Percentiles rank a stretch among this genome's conserved stretches.
These are phyloP conservation scores for Macquaria australasica DNA, from an alignment of 2,113 vertebrate genomes.

Conservation along the genomic window DNA sequence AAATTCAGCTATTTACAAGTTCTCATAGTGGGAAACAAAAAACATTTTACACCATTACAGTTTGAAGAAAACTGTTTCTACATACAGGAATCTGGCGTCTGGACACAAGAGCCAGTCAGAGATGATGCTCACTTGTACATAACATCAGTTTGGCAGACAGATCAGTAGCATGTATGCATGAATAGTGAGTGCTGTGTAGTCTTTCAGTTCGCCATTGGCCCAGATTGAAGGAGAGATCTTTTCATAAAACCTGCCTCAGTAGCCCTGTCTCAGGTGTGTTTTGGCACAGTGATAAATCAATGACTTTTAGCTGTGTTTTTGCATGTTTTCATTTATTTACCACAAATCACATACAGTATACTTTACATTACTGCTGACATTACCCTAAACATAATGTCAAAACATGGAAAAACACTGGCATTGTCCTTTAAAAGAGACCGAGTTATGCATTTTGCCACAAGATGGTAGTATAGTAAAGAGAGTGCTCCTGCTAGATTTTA, in stretches of 20 bases:
- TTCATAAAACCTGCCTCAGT: not conserved
- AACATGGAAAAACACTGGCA: conserved; percentile 2
- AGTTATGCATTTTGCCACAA: conserved; percentile 44
- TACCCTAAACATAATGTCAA: not conserved
- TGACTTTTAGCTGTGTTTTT: conserved; percentile 19
- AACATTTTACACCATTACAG: conserved; percentile 56
- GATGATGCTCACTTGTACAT: conserved; percentile 39
- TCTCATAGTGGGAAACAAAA: conserved; percentile 64
- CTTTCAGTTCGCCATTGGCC: not conserved
- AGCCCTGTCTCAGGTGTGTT: conserved; percentile 37
- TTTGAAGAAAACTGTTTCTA: conserved; percentile 60
- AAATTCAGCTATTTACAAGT: conserved; percentile 90
- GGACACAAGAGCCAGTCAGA: conserved; percentile 37
- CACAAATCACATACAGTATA: conserved; percentile 48
- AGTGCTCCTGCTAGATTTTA: not conserved
- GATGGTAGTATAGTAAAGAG: conserved; percentile 60
- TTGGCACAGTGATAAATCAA: conserved; percentile 38
- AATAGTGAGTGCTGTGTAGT: conserved; percentile 1
- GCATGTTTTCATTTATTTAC: conserved; percentile 39
- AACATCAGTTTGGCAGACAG: conserved; percentile 30
- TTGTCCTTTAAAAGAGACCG: conserved; percentile 23
- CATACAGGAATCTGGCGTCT: conserved; percentile 55
- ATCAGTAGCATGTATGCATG: conserved; percentile 12
- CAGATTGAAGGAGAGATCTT: not conserved
- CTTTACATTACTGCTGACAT: conserved; percentile 30